Conservation (phyloP, 2,888 invertebrate species). For the Formica aserva region DNA sequence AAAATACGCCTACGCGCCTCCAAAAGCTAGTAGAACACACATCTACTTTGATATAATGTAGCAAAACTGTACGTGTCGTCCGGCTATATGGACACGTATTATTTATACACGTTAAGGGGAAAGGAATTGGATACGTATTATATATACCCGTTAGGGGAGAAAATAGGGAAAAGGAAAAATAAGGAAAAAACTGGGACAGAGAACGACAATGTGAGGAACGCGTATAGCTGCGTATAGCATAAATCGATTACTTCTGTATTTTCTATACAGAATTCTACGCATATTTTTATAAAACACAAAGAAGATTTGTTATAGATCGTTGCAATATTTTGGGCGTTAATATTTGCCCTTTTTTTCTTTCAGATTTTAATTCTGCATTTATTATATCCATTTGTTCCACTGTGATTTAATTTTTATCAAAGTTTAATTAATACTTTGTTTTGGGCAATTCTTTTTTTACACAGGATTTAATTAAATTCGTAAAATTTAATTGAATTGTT, state of each 20-base stretch:
- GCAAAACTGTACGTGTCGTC: constrained; percentile 55
- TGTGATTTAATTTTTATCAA: constrained; percentile 3
- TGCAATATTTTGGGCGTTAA: not conserved
- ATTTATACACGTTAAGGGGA: constrained; percentile 49
- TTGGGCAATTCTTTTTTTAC: not conserved
- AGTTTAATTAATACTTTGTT: constrained; percentile 5
- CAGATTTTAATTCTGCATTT: constrained; percentile 1
- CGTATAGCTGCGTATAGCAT: constrained; percentile 32
- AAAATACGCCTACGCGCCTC: constrained; percentile 68
- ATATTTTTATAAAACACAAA: constrained; percentile 9
- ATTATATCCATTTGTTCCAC: not conserved
- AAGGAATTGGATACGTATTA: constrained; percentile 57
- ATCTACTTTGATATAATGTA: constrained; percentile 64
- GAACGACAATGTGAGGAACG: constrained; percentile 12
- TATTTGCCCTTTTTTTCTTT: not conserved
- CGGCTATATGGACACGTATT: constrained; percentile 56
- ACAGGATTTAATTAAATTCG: constrained; percentile 3
- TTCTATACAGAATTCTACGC: not conserved
- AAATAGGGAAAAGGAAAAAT: constrained; percentile 25
- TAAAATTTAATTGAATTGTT: not conserved
- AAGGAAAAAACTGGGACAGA: not conserved
- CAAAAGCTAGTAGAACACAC: constrained; percentile 70
- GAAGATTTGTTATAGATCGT: not conserved
- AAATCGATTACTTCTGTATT: not conserved
- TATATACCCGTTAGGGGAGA: constrained; percentile 53